Evolutionary conservation across 1,140 invertebrate genomes (phyloP), one percentile per base, ranked within the genome.

Genomic region (Monomorium pharaonis): DNA sequence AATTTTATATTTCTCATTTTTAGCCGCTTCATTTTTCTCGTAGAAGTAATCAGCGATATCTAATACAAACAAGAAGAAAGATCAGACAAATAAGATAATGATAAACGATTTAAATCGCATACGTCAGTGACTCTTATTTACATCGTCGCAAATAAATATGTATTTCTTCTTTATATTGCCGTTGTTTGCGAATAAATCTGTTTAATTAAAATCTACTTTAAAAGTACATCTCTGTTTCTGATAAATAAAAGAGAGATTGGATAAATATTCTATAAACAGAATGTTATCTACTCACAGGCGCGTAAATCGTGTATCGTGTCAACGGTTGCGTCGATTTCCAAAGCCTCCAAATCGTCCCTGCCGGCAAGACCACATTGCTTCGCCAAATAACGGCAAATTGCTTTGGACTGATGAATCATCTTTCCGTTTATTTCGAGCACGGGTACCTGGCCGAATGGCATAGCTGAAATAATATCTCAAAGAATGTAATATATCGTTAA

Each of bases 361-460:
- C 97, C 97, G 83, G 95, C 95, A 65, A 98, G 92, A 78, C 96
- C 96, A 60, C 96, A 96, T 85, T 97, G 95, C 90, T 96, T 97
- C 9, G 97, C 97, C 21, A 97, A 93, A 90, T 97, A 98, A 44
- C 97, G 96, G 56, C 95, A 95, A 89, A 98, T 97, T 42, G 97
- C 96, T 54, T 96, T 93, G 78, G 96, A 97, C 93, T 98, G 97
- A 91, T 96, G 95, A 18, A 97, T 94, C 72, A 95, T 92, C 90
- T 97, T 96, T 12, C 97, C 97, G 90, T 98, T 97, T 16, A 97
- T 94, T 92, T 97, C 97, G 80, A 98, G 92, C 14, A 98, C 95
- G 0, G 98, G 98, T 58, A 98, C 94, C 93, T 97, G 96, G 12
- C 97, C 97, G 94, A 97, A 97, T 24, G 97, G 97, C 94, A 96